A percentile compares a stretch with the other conserved stretches of the same genome.
These are phyloP conservation scores for Yponomeuta malinellus DNA, from an alignment of 2,888 invertebrate species.

Conservation along the genomic window DNA sequence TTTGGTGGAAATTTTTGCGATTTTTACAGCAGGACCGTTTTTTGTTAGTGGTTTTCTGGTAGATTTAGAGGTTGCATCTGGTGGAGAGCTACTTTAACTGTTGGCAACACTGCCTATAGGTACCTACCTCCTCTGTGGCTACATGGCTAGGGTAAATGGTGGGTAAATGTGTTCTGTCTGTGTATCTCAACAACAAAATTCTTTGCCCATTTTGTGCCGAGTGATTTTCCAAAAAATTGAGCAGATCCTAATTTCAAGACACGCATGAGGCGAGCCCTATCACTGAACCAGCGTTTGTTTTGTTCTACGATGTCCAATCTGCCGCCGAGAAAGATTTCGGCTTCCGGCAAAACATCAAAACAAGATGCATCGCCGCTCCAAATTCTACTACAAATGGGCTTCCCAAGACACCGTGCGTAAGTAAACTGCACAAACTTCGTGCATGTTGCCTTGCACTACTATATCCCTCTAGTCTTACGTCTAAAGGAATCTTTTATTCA, in stretches of 20 bases:
- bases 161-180: no score
- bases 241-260: not conserved
- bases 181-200: no score
- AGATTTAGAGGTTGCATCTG: no score
- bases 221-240: not conserved
- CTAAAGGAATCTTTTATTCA: constrained; percentile 27
- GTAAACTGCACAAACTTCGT: constrained; percentile 40
- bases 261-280: constrained; percentile 7
- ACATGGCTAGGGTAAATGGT: no score
- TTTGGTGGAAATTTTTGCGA: no score
- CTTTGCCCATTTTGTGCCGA: no score
- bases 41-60: no score
- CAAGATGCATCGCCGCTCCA: constrained; percentile 86
- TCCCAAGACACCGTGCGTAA: constrained; percentile 92
- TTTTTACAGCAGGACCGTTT: no score
- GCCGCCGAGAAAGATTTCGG: constrained; percentile 85
- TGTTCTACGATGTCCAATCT: constrained; percentile 79
- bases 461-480: not conserved
- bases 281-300: constrained; percentile 24
- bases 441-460: not conserved
- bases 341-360: constrained; percentile 82
- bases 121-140: no score
- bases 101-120: no score
- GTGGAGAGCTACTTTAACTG: no score
- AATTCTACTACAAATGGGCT: constrained; percentile 91